Evolutionary conservation across 2,888 invertebrate species (phyloP).

Genomic region (Scaptomyza cyrtandrae): DNA sequence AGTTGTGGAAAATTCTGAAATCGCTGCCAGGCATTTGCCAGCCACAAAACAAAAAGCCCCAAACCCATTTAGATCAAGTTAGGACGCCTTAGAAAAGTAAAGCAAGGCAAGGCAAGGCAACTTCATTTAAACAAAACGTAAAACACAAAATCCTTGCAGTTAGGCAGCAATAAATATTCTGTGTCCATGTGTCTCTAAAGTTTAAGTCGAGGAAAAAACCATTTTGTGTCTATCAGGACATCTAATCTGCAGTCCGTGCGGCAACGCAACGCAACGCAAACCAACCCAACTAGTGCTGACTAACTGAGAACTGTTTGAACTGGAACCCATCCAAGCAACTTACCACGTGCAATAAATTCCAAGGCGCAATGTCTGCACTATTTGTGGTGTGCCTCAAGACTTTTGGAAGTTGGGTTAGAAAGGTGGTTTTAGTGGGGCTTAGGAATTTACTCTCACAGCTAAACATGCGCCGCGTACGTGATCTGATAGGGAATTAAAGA

Average conservation of each 20-base stretch:
- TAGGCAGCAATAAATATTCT: slow-evolving; percentile 68
- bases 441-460: slow-evolving; percentile 13
- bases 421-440: slow-evolving; percentile 2
- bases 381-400: slow-evolving; percentile 66
- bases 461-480: slow-evolving; percentile 71
- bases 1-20: slow-evolving; percentile 41
- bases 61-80: slow-evolving; percentile 55
- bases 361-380: slow-evolving; percentile 75
- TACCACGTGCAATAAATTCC: slow-evolving; percentile 76
- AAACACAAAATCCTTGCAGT: slow-evolving; percentile 47
- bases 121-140: slow-evolving; percentile 52
- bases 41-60: slow-evolving; percentile 46
- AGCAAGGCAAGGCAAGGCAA: slow-evolving; percentile 52
- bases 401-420: slow-evolving; percentile 23
- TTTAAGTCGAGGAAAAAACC: slow-evolving; percentile 65
- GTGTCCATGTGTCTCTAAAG: slow-evolving; percentile 66
- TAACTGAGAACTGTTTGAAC: slow-evolving; percentile 15
- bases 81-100: slow-evolving; percentile 24
- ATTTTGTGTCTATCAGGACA: slow-evolving; percentile 73
- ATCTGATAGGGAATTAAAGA: slow-evolving; percentile 75
- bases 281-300: slow-evolving; percentile 35
- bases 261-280: slow-evolving; percentile 18
- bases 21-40: slow-evolving; percentile 59
- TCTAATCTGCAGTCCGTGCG: slow-evolving; percentile 75
- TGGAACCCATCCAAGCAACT: slow-evolving; percentile 61